Percentiles rank a stretch among this genome's conserved stretches.
phyloP scores from a whole-genome alignment of 2,113 vertebrate species.

The Cephalopterus ornatus region DNA sequence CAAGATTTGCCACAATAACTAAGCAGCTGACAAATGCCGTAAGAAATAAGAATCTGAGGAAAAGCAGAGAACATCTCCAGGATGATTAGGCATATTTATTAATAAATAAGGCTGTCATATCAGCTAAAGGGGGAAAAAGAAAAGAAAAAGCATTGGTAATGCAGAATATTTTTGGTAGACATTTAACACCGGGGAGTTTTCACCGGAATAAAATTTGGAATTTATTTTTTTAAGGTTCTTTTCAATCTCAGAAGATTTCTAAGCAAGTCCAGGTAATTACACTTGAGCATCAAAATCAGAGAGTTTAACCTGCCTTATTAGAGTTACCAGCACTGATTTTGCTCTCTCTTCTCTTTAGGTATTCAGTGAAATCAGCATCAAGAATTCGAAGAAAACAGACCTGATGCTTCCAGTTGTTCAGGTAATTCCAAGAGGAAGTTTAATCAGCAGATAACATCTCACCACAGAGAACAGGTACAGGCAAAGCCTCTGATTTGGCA shows the following conservation, averaged over 20 bases:
- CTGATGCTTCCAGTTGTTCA: background rate
- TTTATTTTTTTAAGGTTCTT: background rate
- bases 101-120: background rate
- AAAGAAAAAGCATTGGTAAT: background rate
- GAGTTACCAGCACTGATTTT: background rate
- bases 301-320: background rate
- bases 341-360: background rate
- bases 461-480: background rate
- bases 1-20: background rate
- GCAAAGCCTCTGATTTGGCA: background rate
- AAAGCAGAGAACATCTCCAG: background rate
- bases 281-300: background rate
- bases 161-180: background rate
- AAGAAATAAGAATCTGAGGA: background rate
- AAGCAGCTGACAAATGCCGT: background rate
- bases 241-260: background rate
- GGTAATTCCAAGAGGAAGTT: background rate
- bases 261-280: background rate
- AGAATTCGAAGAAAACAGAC: background rate
- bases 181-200: background rate
- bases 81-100: background rate
- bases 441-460: background rate
- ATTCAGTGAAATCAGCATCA: background rate
- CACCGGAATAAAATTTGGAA: background rate
- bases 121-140: background rate